These are phyloP conservation scores for Myotis lucifugus DNA, from an alignment of 2,113 vertebrate genomes.

Conservation along the genomic window DNA sequence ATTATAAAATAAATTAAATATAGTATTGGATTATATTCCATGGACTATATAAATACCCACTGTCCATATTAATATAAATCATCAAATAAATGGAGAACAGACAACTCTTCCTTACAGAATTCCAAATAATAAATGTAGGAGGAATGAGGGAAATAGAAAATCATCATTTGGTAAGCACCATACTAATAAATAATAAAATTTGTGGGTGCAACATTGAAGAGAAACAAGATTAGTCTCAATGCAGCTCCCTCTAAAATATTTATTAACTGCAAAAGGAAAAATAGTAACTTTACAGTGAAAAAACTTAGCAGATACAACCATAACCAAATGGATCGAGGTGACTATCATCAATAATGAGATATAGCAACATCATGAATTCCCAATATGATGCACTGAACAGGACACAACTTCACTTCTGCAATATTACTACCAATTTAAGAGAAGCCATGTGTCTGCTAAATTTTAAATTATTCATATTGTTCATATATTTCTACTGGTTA, in stretches of 20 bases:
- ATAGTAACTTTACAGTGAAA: slow-evolving; percentile 7
- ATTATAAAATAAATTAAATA: slow-evolving; percentile 50
- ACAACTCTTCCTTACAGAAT: not conserved
- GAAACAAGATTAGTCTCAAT: not conserved
- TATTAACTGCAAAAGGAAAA: not conserved
- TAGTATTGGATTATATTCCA: not conserved
- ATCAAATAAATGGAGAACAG: not conserved
- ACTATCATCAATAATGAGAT: slow-evolving; percentile 1
- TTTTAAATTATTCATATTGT: not conserved
- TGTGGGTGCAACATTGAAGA: not conserved
- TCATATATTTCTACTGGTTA: slow-evolving; percentile 3
- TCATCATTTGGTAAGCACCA: not conserved
- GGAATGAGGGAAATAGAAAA: not conserved
- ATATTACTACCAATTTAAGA: not conserved
- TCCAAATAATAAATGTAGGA: not conserved
- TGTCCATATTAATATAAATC: not conserved
- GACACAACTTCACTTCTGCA: not conserved
- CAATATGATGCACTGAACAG: not conserved
- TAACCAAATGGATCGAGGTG: not conserved
- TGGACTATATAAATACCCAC: not conserved
- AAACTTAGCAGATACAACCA: not conserved
- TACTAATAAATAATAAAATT: not conserved
- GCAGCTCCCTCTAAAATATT: not conserved
- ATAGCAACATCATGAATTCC: not conserved
- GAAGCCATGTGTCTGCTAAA: not conserved